phyloP scores from a whole-genome alignment of 2,888 invertebrate species.

The Spisula subtruncata region DNA sequence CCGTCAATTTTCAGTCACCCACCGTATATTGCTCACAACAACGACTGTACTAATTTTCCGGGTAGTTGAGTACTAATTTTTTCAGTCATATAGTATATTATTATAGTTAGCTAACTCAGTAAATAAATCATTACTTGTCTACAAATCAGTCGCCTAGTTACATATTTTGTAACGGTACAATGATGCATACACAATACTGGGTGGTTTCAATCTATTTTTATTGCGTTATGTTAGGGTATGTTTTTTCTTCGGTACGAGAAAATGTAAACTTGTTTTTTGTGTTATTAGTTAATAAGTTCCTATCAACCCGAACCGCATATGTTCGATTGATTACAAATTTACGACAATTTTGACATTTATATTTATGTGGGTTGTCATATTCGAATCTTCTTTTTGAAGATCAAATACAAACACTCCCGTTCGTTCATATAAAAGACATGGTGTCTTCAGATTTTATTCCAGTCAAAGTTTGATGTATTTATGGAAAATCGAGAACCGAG shows the following conservation, averaged over 20 bases:
- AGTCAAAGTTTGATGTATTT: neutral
- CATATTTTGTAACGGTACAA: conserved; percentile 23
- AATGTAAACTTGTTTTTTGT: neutral
- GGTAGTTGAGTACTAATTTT: conserved; percentile 16
- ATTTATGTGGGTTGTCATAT: neutral
- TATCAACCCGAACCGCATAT: neutral
- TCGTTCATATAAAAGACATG: neutral
- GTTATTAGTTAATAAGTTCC: neutral
- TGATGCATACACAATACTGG: neutral
- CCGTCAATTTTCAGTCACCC: neutral
- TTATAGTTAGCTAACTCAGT: neutral
- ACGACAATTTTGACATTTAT: neutral
- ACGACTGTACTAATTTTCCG: conserved; percentile 2
- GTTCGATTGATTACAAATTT: neutral
- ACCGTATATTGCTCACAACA: neutral
- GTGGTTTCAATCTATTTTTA: conserved; percentile 1
- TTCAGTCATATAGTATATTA: neutral
- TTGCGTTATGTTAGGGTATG: neutral
- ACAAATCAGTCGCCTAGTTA: neutral
- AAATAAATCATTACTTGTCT: neutral
- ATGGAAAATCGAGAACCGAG: neutral
- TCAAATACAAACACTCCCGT: neutral
- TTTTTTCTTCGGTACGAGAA: neutral
- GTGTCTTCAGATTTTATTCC: neutral
- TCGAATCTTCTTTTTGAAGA: neutral